Evolutionary conservation across 2,113 vertebrate genomes (phyloP).

Genomic region (Anarhynchus alexandrinus): DNA sequence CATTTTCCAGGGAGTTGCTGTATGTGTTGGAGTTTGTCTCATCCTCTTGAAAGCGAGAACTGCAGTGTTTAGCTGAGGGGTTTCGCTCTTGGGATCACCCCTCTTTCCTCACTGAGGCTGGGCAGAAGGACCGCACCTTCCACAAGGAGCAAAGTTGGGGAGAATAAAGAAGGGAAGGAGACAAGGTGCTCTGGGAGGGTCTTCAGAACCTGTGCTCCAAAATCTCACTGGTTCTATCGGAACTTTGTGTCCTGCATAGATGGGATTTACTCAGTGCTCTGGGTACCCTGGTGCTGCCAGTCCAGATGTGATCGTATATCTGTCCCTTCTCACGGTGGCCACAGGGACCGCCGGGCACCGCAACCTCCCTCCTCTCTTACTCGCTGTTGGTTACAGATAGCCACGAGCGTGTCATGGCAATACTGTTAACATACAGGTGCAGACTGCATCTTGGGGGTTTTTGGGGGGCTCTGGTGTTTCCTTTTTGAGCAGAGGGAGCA

Average conservation of each 20-base stretch:
- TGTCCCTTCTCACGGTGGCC: background rate
- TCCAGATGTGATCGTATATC: too few species aligned
- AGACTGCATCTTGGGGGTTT: background rate
- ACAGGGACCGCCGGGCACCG: background rate
- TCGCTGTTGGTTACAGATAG: background rate
- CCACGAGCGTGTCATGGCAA: rapidly evolving
- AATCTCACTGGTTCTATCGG: background rate
- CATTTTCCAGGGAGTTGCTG: background rate
- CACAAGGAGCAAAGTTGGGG: background rate
- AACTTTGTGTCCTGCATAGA: background rate
- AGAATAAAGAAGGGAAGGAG: background rate
- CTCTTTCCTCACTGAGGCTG: background rate
- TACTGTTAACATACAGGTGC: background rate
- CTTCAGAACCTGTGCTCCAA: background rate
- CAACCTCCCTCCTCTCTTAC: background rate
- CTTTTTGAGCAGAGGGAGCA: background rate
- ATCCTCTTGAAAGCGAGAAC: background rate
- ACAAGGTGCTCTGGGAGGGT: background rate
- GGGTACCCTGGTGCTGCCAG: background rate
- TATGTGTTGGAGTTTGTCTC: background rate
- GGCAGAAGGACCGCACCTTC: background rate
- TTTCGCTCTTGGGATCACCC: background rate
- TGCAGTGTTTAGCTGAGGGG: background rate
- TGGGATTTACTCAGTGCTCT: background rate
- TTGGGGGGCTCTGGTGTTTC: background rate